phyloP scores from a whole-genome alignment of 2,888 invertebrate genomes.

The Matsumyia berberina region DNA sequence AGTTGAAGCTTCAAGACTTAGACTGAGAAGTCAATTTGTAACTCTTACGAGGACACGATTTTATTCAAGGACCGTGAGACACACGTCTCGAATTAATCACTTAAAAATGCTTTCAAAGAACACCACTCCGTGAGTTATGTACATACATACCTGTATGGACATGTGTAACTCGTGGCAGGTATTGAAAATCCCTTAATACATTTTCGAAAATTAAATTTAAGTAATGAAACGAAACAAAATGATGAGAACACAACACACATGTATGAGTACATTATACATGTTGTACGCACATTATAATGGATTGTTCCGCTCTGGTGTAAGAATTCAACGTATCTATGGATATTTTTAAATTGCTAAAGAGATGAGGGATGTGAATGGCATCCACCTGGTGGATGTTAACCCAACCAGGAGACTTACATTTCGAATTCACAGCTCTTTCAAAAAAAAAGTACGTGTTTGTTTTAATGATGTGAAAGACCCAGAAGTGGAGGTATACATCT shows the following conservation, averaged over 20 bases:
- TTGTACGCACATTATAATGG: background rate
- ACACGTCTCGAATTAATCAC: too few relatives aligned
- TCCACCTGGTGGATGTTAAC: slow-evolving; percentile 11
- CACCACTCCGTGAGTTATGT: too few relatives aligned
- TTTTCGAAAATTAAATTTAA: background rate
- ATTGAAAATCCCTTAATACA: too few relatives aligned
- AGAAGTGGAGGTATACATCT: background rate
- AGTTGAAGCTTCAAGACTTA: too few relatives aligned
- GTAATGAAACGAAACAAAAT: background rate
- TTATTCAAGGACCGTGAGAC: too few relatives aligned
- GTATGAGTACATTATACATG: background rate
- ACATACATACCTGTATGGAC: too few relatives aligned
- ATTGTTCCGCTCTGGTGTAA: background rate
- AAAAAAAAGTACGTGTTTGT: background rate
- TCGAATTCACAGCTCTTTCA: background rate
- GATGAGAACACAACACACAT: background rate
- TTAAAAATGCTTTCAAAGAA: too few relatives aligned
- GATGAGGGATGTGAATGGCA: background rate
- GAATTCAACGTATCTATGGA: background rate
- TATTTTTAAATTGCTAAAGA: background rate
- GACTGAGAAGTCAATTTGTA: too few relatives aligned
- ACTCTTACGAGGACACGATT: too few relatives aligned
- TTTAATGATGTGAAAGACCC: background rate
- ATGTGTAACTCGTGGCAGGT: too few relatives aligned
- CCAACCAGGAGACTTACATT: background rate